Percentiles rank a stretch among this genome's conserved stretches.
Evolutionary conservation across 2,888 invertebrate genomes (phyloP).

Genomic region (Mechanitis messenoides): DNA sequence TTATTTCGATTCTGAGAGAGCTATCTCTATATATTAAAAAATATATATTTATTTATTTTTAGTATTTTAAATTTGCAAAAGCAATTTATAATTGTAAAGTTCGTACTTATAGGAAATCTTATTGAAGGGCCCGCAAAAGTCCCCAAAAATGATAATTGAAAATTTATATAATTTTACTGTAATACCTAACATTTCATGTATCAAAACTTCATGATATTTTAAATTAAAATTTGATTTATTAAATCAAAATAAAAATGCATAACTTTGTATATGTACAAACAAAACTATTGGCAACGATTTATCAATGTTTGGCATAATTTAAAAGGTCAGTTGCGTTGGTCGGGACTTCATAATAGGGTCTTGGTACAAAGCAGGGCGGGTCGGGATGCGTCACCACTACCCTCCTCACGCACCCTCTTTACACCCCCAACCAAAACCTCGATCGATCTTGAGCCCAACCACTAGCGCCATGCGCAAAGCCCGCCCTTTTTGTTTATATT

Average conservation of each 20-base stretch:
- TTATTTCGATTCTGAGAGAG: constrained; percentile 19
- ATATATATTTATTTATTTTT: neutral
- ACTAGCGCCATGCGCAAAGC: constrained; percentile 66
- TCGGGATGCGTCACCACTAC: constrained; percentile 66
- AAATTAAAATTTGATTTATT: neutral
- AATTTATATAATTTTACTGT: no score
- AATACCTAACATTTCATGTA: neutral
- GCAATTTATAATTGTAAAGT: no score
- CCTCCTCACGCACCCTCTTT: constrained; percentile 53
- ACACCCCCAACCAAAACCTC: constrained; percentile 49
- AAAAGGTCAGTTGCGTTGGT: constrained; percentile 29
- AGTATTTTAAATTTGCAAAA: neutral
- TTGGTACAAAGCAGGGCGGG: constrained; percentile 48
- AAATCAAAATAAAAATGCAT: neutral
- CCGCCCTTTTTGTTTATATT: constrained; percentile 69
- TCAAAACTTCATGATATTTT: neutral
- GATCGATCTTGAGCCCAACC: constrained; percentile 51
- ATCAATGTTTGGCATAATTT: constrained; percentile 19
- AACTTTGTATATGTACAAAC: neutral
- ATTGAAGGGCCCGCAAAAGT: no score
- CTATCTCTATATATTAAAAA: constrained; percentile 2
- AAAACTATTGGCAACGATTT: neutral
- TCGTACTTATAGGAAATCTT: no score
- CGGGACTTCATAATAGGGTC: constrained; percentile 24
- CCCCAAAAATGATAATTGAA: no score